Conservation (phyloP, 2,113 vertebrate genomes). For the Oryzias curvinotus region DNA sequence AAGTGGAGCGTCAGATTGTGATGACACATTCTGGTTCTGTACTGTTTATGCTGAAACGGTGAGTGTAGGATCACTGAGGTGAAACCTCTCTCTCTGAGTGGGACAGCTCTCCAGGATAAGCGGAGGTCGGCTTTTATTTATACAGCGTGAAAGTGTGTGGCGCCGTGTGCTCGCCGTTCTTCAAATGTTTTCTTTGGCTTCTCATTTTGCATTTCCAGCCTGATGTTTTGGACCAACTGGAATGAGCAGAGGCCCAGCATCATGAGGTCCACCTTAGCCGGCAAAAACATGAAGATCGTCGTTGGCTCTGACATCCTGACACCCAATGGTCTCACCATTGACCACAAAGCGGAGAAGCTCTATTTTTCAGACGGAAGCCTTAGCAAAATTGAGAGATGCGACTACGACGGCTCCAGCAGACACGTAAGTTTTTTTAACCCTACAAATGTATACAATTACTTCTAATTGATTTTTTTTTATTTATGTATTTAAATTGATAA, state of each 20-base stretch:
- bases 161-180: background rate
- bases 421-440: constrained; percentile 81
- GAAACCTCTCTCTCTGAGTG: constrained; percentile 4
- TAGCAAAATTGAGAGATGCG: constrained; percentile 95
- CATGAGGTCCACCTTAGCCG: constrained; percentile 90
- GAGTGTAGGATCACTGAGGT: background rate
- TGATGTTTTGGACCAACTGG: constrained; percentile 99
- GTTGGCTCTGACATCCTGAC: constrained; percentile 91
- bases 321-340: constrained; percentile 94
- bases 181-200: background rate
- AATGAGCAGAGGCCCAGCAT: constrained; percentile 97
- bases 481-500: no score
- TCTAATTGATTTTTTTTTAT: no score
- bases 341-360: constrained; percentile 92
- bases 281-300: constrained; percentile 90
- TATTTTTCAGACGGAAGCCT: constrained; percentile 96
- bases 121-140: background rate
- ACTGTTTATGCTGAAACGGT: constrained; percentile 6
- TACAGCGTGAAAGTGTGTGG: background rate
- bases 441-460: no score
- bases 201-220: constrained; percentile 67
- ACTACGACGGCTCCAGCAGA: constrained; percentile 95
- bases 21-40: constrained; percentile 21
- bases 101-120: background rate
- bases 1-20: constrained; percentile 1